Conservation (phyloP, 53 echinoderm and acorn worm species). For the Zoroaster sp. region DNA sequence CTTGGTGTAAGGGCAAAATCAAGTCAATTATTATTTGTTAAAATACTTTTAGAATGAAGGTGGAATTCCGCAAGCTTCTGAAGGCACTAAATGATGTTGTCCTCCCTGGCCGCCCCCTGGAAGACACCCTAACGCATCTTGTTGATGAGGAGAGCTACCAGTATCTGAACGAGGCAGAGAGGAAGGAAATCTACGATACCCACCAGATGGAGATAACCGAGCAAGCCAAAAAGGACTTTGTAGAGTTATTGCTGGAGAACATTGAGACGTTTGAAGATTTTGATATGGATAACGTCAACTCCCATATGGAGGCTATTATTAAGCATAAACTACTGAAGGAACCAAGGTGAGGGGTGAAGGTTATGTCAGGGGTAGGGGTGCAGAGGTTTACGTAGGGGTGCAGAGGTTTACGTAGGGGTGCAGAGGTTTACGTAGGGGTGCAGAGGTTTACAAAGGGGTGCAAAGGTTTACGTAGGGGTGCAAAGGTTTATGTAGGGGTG, state of each 20-base stretch:
- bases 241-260: constrained; percentile 78
- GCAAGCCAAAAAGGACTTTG: constrained; percentile 60
- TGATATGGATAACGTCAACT: constrained; percentile 48
- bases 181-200: constrained; percentile 71
- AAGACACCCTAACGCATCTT: constrained; percentile 63
- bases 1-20: too few species aligned
- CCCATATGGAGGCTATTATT: constrained; percentile 54
- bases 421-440: too few species aligned
- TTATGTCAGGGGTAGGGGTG: background rate
- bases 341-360: constrained; percentile 41
- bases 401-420: too few species aligned
- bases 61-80: constrained; percentile 80
- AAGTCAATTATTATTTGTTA: too few species aligned
- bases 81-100: constrained; percentile 66
- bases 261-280: constrained; percentile 63
- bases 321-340: constrained; percentile 60
- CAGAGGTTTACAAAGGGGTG: too few species aligned
- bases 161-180: constrained; percentile 64
- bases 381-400: too few species aligned
- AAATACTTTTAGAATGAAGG: constrained; percentile 93
- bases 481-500: too few species aligned
- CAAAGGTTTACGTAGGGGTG: too few species aligned
- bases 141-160: constrained; percentile 67
- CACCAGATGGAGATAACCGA: constrained; percentile 80
- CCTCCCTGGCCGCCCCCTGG: constrained; percentile 68